Evolutionary conservation across 2,888 invertebrate genomes (phyloP), one percentile per base, ranked within the genome.

Genomic region (Parascotia fuliginaria): DNA sequence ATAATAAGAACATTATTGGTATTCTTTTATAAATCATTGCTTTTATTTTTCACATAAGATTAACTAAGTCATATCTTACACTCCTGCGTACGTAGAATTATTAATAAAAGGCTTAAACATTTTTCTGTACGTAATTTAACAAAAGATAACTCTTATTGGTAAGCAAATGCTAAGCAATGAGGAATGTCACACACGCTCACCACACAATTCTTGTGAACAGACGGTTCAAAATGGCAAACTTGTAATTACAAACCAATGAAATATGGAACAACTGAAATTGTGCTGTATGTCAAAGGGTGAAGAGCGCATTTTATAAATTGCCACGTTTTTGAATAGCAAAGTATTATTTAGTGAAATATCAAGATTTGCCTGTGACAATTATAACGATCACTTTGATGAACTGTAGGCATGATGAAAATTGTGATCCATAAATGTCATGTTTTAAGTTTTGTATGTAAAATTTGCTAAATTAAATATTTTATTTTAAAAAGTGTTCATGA

Each of bases 331-430:
- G n/a, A n/a, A 15, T 42, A 43, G 44, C 46, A 52, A 64, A 52
- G 47, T 37, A 50, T 19, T 56, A 41, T 42, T 65, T 73, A 52
- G 65, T 37, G 41, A 39, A 42, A 48, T 65, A 61, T 66, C 60
- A 69, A 73, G 71, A 76, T 76, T 72, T 73, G 61, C 72, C 60
- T 38, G 60, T 66, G 72, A 62, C 74, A 75, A 73, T 79, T 80
- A 76, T 71, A 77, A 73, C 75, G 73, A 77, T 72, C 73, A 77
- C 69, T 75, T 73, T 74, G 70, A 65, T 69, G 70, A 70, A 73
- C 70, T 74, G 74, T 56, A 60, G 68, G 70, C 72, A 73, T 75
- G 75, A 77, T 70, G 71, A 65, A 58, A 70, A 73, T 73, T 73
- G 58, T 73, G 57, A 66, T 71, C 55, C 56, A 64, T 60, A 62